A percentile compares a stretch with the other conserved stretches of the same genome.
phyloP scores from a whole-genome alignment of 1,140 invertebrate species.

The Scaptomyza pallida region DNA sequence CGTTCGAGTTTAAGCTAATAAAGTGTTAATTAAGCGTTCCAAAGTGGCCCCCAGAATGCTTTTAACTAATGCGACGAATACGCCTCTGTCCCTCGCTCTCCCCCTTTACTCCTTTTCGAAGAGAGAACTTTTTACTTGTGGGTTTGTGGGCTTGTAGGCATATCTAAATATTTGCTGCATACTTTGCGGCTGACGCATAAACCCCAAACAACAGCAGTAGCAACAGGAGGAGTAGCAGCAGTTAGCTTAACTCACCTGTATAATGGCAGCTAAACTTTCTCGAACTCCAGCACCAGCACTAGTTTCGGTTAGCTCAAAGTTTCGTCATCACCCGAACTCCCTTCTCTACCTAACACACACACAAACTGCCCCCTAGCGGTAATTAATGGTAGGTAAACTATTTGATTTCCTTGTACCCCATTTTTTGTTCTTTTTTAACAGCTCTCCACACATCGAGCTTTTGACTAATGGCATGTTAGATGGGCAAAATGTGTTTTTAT shows the following conservation, averaged over 20 bases:
- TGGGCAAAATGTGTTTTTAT: constrained; percentile 64
- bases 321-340: constrained; percentile 16
- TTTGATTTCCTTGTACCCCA: constrained; percentile 60
- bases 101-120: no score
- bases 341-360: not conserved
- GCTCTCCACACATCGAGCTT: constrained; percentile 24
- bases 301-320: constrained; percentile 22
- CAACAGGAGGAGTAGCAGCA: not conserved
- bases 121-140: constrained; percentile 15
- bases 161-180: constrained; percentile 69
- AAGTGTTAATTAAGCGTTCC: constrained; percentile 68
- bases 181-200: constrained; percentile 66
- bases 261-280: constrained; percentile 53
- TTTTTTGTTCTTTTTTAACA: constrained; percentile 35
- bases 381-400: constrained; percentile 69
- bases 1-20: constrained; percentile 57
- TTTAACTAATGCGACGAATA: constrained; percentile 44
- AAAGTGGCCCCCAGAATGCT: constrained; percentile 50
- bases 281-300: constrained; percentile 18
- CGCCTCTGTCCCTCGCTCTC: constrained; percentile 20
- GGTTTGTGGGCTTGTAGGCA: constrained; percentile 41
- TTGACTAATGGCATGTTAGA: constrained; percentile 64
- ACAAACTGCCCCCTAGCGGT: constrained; percentile 56
- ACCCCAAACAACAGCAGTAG: not conserved
- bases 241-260: constrained; percentile 24